Evolutionary conservation across 1,140 invertebrate genomes (phyloP), one percentile per base, ranked within the genome.

Genomic region (Aphaenogaster rudis): DNA sequence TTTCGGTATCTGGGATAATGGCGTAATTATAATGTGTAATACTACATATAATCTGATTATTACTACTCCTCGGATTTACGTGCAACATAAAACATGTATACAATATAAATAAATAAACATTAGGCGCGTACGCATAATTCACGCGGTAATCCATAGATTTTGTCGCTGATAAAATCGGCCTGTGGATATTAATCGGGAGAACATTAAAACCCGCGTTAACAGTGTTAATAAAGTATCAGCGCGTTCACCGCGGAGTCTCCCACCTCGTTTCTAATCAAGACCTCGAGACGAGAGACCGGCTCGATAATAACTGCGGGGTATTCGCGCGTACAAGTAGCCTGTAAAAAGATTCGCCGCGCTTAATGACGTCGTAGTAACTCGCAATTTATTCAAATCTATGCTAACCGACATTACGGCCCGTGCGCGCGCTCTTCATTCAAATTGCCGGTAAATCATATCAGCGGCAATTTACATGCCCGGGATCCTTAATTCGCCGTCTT

Each of bases 341-440:
- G 69, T n/a, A 87, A 90, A 91, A 93, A 92, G 91, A 94, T 91
- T 91, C 87, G 87, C 88, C 57, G 67, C 84, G 84, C 89, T 92
- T 94, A 93, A 93, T 92, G 91, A 93, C 92, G 77, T 86, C 88
- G 85, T 87, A 90, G 82, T 85, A 90, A 88, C 84, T 92, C 76
- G 79, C 87, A 92, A 93, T 93, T 92, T 93, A 93, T 93, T 93
- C 88, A 93, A 93, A 93, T 93, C 85, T 92, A 93, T 93, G 91
- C 93, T 92, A 93, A 93, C 89, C 89, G 82, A 91, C 89, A 93
- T 93, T 91, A 91, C 88, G 82, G 87, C 61, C 67, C 42, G 48
- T 33, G 36, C 61, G 81, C 79, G 78, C 71, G 78, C 86, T 89
- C 90, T 90, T 88, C 85, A 90, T 90, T 92, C 88, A 90, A 93